Conservation (phyloP, 1,140 invertebrate genomes). For the Laupala kohalensis region DNA sequence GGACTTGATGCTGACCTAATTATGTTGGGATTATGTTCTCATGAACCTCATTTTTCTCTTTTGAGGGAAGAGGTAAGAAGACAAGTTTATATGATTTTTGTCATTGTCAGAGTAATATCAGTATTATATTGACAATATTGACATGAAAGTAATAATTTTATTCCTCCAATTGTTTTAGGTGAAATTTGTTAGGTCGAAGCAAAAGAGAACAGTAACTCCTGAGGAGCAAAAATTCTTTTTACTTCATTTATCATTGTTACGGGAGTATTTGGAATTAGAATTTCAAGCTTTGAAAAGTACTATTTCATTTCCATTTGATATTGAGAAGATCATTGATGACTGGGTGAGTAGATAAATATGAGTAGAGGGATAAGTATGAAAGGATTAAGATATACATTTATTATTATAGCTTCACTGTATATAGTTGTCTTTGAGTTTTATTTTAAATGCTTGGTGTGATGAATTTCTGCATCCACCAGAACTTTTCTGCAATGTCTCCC, state of each 20-base stretch:
- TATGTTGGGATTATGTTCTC: conserved; percentile 83
- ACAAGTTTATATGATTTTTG: conserved; percentile 18
- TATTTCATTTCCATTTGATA: conserved; percentile 57
- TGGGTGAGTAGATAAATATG: conserved; percentile 17
- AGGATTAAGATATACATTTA: too few relatives aligned
- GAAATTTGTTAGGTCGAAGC: conserved; percentile 45
- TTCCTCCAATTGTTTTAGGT: conserved; percentile 27
- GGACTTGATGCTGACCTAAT: conserved; percentile 94
- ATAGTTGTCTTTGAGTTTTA: too few relatives aligned
- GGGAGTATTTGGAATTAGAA: conserved; percentile 88
- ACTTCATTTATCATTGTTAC: conserved; percentile 77
- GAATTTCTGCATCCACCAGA: too few relatives aligned
- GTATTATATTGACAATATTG: background rate
- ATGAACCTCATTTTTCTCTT: conserved; percentile 88
- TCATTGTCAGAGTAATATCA: background rate
- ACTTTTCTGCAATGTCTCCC: too few relatives aligned
- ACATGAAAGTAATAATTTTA: background rate
- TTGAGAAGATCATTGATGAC: conserved; percentile 36
- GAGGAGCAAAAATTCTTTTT: conserved; percentile 89
- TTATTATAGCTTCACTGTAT: too few relatives aligned
- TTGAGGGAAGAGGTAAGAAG: conserved; percentile 80
- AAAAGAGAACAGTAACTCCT: conserved; percentile 45
- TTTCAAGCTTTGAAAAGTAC: conserved; percentile 62
- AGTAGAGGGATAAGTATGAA: too few relatives aligned
- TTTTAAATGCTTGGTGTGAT: too few relatives aligned